These are phyloP conservation scores for Mesodorylaimus sp. DNA, from an alignment of 2,888 invertebrate genomes.

Conservation along the genomic window DNA sequence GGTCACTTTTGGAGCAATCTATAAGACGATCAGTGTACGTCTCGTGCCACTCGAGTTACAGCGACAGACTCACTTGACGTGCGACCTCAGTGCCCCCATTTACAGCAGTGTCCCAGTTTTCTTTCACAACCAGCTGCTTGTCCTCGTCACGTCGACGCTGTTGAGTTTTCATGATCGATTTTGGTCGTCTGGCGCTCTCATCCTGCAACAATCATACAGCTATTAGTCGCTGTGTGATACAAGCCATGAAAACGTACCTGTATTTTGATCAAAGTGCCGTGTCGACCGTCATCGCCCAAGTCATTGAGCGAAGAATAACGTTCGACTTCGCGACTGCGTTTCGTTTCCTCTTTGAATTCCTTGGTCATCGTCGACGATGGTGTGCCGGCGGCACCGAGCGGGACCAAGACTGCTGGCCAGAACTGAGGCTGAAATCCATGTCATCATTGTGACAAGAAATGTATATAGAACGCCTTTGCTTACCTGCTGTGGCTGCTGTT, in stretches of 20 bases:
- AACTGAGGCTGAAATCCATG: background rate
- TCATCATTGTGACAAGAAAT: no score
- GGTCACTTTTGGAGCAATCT: conserved; percentile 22
- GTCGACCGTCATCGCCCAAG: conserved; percentile 8
- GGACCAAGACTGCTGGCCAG: conserved; percentile 11
- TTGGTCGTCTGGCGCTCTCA: conserved; percentile 16
- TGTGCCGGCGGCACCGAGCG: conserved; percentile 10
- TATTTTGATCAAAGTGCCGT: conserved; percentile 13
- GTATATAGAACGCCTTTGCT: no score
- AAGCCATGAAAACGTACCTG: conserved; percentile 12
- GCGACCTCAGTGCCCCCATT: background rate
- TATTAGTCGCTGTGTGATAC: no score
- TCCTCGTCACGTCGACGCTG: background rate
- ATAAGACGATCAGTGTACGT: background rate
- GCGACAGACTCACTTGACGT: no score
- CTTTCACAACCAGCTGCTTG: background rate
- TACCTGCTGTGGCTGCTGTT: no score
- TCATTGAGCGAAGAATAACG: conserved; percentile 13
- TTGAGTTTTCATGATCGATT: conserved; percentile 21
- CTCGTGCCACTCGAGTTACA: background rate
- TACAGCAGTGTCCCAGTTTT: background rate
- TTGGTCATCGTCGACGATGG: conserved; percentile 10
- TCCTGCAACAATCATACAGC: conserved; percentile 14
- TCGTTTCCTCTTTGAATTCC: conserved; percentile 10
- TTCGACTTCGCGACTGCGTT: background rate